Percentiles rank a stretch among this genome's conserved stretches.
These are phyloP conservation scores for Corvus moneduloides DNA, from an alignment of 2,113 vertebrate species.

Conservation along the genomic window DNA sequence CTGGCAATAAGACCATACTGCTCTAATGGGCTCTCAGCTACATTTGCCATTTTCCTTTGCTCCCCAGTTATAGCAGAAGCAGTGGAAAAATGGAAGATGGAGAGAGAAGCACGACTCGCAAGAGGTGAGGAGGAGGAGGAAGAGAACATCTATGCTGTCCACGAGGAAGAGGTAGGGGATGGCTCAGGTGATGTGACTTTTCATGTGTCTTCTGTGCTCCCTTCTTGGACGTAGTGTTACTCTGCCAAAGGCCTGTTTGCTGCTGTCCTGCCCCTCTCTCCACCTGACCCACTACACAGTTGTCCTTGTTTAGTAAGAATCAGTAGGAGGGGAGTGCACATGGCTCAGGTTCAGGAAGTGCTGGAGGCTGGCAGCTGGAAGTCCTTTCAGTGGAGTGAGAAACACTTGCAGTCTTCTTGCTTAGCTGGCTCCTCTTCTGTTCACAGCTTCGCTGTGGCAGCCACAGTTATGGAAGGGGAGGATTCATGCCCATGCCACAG, in stretches of 20 bases:
- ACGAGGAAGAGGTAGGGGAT: conserved; percentile 80
- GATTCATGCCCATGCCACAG: not conserved
- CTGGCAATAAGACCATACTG: not conserved
- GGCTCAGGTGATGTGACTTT: not conserved
- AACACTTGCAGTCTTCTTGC: not conserved
- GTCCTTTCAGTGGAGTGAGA: not conserved
- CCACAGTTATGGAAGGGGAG: not conserved
- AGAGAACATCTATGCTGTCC: conserved; percentile 86
- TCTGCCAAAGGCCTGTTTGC: not conserved
- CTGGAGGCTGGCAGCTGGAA: not conserved
- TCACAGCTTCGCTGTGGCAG: not conserved
- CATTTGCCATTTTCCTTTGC: not conserved
- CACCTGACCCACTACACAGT: rapidly evolving
- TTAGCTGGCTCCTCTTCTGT: not conserved
- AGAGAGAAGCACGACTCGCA: conserved; percentile 80
- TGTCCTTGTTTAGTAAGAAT: not conserved
- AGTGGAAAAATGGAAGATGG: conserved; percentile 87
- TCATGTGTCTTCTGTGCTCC: not conserved
- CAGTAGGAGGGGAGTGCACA: not conserved
- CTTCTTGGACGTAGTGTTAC: not conserved
- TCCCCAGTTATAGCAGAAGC: conserved; percentile 81
- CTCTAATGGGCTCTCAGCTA: not conserved
- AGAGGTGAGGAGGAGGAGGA: conserved; percentile 85
- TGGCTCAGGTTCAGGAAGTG: not conserved
- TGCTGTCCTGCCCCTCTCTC: not conserved